Percentiles rank a stretch among this genome's conserved stretches.
phyloP scores from a whole-genome alignment of 1,140 invertebrate species.

The Amyelois transitella region DNA sequence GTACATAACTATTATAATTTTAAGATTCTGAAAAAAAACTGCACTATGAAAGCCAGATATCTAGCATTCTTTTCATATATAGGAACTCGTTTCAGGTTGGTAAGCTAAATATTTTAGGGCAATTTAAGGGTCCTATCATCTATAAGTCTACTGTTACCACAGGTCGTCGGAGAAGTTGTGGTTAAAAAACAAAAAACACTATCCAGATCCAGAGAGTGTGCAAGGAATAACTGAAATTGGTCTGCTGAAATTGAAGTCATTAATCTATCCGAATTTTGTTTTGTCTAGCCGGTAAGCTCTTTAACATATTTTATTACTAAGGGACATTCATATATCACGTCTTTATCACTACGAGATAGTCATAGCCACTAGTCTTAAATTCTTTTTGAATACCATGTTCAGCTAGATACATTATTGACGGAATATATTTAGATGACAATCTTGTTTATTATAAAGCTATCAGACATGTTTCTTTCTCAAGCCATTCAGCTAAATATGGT shows the following conservation, averaged over 20 bases:
- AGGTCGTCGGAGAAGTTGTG: slow-evolving; percentile 60
- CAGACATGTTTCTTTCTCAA: no score
- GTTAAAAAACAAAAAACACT: slow-evolving; percentile 42
- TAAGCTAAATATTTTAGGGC: no score
- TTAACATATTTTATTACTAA: neutral
- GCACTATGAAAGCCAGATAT: slow-evolving; percentile 74
- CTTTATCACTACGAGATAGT: neutral
- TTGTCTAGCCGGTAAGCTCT: slow-evolving; percentile 81
- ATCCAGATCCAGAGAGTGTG: slow-evolving; percentile 74
- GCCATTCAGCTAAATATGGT: no score
- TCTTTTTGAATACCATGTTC: no score
- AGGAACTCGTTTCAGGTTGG: slow-evolving; percentile 77
- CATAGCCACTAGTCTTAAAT: no score
- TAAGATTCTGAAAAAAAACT: neutral
- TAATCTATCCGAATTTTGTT: slow-evolving; percentile 68
- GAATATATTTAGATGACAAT: no score
- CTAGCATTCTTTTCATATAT: slow-evolving; percentile 78
- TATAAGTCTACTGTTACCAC: no score
- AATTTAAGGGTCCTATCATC: no score
- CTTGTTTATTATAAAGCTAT: no score
- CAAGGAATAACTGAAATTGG: slow-evolving; percentile 80
- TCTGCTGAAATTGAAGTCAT: slow-evolving; percentile 64
- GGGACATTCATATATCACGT: neutral
- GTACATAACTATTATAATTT: no score
- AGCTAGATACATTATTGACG: no score